Evolutionary conservation across 2,113 vertebrate genomes (phyloP).

Genomic region (Girardinichthys multiradiatus): DNA sequence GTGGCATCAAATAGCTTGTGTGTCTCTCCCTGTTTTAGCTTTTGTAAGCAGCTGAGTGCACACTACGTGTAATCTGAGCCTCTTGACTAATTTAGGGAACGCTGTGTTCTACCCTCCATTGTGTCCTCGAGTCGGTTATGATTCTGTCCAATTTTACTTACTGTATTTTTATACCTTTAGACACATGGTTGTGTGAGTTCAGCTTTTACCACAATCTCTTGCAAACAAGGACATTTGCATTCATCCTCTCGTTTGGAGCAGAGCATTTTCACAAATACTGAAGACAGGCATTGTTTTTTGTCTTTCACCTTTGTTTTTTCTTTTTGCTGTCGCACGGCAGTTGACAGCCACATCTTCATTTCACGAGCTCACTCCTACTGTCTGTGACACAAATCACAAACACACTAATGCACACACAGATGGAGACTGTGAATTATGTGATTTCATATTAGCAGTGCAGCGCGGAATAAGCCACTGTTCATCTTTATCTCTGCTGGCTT

Average conservation of each 20-base stretch:
- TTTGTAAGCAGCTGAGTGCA: conserved; percentile 4
- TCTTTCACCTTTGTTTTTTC: not conserved
- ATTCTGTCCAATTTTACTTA: conserved; percentile 4
- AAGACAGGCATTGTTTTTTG: not conserved
- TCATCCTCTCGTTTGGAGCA: not conserved
- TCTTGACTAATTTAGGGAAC: conserved; percentile 29
- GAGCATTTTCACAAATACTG: too few species aligned
- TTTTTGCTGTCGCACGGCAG: not conserved
- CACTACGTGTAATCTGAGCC: conserved; percentile 19
- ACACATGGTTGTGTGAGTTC: not conserved
- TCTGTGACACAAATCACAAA: not conserved
- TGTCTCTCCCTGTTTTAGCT: conserved; percentile 4
- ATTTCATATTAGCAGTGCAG: conserved; percentile 29
- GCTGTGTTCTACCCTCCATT: conserved; percentile 21
- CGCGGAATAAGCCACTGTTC: conserved; percentile 7
- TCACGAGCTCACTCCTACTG: not conserved
- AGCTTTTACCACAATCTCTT: not conserved
- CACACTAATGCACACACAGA: conserved; percentile 32
- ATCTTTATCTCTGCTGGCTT: not conserved
- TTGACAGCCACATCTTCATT: conserved; percentile 6
- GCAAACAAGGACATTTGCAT: not conserved
- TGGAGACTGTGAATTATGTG: conserved; percentile 39
- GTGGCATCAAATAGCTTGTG: not conserved
- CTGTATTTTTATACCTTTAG: not conserved
- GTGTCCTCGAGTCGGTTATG: conserved; percentile 31